Percentiles rank a stretch among this genome's conserved stretches.
phyloP scores from a whole-genome alignment of 2,113 vertebrate genomes.

The Porphyrio hochstetteri region DNA sequence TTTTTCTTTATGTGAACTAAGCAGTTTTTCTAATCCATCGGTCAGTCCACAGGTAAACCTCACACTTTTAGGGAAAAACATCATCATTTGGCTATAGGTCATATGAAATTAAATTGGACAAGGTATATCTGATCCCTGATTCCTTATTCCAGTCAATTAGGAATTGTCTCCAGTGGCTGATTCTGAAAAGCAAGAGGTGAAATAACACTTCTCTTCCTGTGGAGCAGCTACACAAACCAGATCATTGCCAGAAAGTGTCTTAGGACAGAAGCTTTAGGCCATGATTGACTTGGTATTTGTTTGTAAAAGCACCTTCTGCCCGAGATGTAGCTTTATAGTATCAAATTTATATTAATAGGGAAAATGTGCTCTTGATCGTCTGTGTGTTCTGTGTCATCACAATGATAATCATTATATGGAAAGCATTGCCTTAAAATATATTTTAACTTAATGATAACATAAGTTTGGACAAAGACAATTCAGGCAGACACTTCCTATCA shows the following conservation, averaged over 20 bases:
- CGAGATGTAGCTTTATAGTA: neutral
- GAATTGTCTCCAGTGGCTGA: neutral
- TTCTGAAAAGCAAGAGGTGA: neutral
- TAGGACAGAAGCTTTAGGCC: neutral
- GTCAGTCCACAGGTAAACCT: neutral
- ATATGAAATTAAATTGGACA: neutral
- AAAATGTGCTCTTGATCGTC: neutral
- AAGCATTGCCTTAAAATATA: neutral
- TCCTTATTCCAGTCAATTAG: neutral
- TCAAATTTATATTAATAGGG: neutral
- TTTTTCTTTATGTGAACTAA: neutral
- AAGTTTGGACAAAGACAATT: neutral
- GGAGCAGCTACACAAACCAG: neutral
- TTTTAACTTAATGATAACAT: neutral
- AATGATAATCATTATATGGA: neutral
- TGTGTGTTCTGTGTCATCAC: neutral
- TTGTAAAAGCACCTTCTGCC: neutral
- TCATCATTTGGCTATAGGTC: neutral
- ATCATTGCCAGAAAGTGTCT: fast-evolving
- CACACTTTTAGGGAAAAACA: neutral
- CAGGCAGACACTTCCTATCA: neutral
- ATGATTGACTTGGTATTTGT: neutral
- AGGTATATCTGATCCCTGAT: neutral
- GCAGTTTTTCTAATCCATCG: neutral
- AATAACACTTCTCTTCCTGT: neutral